These are phyloP conservation scores for Dasypus novemcinctus DNA, from an alignment of 2,113 vertebrate species.

Conservation along the genomic window DNA sequence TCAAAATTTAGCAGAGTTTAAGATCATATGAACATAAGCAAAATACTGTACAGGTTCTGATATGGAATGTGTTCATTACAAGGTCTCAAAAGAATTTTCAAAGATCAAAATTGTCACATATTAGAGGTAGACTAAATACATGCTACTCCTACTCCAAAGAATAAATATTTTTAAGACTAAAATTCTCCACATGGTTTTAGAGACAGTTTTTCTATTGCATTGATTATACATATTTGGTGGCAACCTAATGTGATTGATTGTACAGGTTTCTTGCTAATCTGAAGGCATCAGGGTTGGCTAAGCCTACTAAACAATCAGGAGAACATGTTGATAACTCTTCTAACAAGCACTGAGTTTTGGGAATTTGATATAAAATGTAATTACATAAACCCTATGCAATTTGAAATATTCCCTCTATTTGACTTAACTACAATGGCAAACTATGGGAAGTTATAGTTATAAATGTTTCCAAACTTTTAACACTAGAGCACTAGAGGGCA, in stretches of 20 bases:
- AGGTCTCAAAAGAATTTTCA: constrained; percentile 5
- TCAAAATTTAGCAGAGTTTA: constrained; percentile 37
- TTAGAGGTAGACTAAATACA: constrained; percentile 29
- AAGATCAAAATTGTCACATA: constrained; percentile 36
- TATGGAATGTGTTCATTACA: constrained; percentile 27
- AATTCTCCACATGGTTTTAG: neutral
- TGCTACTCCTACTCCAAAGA: neutral
- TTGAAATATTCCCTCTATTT: constrained; percentile 33
- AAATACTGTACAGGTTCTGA: neutral
- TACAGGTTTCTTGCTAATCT: constrained; percentile 49
- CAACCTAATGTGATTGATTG: constrained; percentile 15
- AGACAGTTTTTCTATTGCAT: constrained; percentile 33
- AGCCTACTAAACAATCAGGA: constrained; percentile 37
- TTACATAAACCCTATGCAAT: neutral
- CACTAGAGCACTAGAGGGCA: constrained; percentile 6
- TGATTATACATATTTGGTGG: constrained; percentile 22
- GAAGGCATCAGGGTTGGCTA: neutral
- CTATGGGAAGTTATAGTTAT: neutral
- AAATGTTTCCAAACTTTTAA: constrained; percentile 43
- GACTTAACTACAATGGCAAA: constrained; percentile 41
- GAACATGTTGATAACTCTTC: constrained; percentile 45
- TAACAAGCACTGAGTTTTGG: neutral
- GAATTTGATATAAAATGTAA: constrained; percentile 49
- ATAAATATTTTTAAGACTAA: constrained; percentile 5
- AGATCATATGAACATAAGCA: constrained; percentile 39